A percentile compares a stretch with the other conserved stretches of the same genome.
Conservation (phyloP, 1,140 invertebrate species). For the Drosophila obscura region DNA sequence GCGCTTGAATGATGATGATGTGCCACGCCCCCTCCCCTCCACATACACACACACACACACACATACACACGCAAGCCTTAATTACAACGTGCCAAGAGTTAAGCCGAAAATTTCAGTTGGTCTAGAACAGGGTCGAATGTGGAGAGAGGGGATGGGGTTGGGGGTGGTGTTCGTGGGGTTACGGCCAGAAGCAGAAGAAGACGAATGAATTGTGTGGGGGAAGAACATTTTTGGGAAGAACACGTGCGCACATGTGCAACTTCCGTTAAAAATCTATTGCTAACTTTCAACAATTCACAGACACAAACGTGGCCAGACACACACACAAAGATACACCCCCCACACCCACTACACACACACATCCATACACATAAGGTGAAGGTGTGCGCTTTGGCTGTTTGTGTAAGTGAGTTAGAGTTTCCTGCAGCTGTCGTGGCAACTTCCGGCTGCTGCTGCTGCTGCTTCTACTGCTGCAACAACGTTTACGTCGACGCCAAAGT, state of each 20-base stretch:
- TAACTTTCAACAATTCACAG: constrained; percentile 79
- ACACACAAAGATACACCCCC: constrained; percentile 27
- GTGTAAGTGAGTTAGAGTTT: constrained; percentile 81
- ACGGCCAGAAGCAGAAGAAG: constrained; percentile 9
- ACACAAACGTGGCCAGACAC: constrained; percentile 41
- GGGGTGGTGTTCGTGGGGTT: constrained; percentile 8
- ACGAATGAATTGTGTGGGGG: constrained; percentile 45
- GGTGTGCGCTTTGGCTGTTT: constrained; percentile 63
- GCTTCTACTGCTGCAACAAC: constrained; percentile 16
- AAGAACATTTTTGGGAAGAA: constrained; percentile 43
- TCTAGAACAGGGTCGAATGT: no score
- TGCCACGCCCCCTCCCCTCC: constrained; percentile 58
- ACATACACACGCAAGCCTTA: constrained; percentile 65
- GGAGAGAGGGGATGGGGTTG: neutral
- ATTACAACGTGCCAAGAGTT: constrained; percentile 69
- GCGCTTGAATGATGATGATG: constrained; percentile 81
- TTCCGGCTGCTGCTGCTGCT: constrained; percentile 61
- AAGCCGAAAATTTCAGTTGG: constrained; percentile 39
- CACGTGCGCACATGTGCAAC: constrained; percentile 81
- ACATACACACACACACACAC: constrained; percentile 1
- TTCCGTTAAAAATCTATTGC: constrained; percentile 82
- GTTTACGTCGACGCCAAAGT: constrained; percentile 42
- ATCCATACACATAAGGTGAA: constrained; percentile 11
- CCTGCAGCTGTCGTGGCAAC: constrained; percentile 80
- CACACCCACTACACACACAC: constrained; percentile 14